Conservation (phyloP, 2,113 vertebrate species). For the Anser brachyrhynchus region DNA sequence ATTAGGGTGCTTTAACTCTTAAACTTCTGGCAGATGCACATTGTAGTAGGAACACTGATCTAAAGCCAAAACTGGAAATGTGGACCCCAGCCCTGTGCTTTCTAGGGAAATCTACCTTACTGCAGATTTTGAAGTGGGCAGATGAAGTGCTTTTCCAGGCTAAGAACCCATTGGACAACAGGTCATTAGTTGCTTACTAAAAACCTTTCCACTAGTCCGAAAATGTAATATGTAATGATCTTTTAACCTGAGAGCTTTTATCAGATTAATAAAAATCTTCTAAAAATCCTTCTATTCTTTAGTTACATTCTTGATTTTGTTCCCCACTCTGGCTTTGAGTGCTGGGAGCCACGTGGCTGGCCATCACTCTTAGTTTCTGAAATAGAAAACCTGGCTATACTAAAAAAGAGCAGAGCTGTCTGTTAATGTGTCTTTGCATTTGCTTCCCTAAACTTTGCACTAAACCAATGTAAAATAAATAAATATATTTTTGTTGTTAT, state of each 20-base stretch:
- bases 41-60: not conserved
- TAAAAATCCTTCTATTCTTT: not conserved
- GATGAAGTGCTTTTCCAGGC: not conserved
- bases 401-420: not conserved
- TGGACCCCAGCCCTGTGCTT: too few relatives aligned
- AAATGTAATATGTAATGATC: not conserved
- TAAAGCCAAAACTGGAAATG: not conserved
- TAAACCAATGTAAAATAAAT: not conserved
- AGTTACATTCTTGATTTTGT: not conserved
- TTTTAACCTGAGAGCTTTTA: not conserved
- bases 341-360: not conserved
- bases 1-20: not conserved
- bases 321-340: not conserved
- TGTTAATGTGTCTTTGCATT: not conserved
- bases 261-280: not conserved
- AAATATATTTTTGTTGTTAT: not conserved
- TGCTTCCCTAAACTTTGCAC: not conserved
- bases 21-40: not conserved
- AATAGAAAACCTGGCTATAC: not conserved
- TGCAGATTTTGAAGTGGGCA: not conserved
- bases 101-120: not conserved
- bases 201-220: not conserved
- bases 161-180: not conserved
- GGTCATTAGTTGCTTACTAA: not conserved
- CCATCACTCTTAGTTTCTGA: not conserved